phyloP scores from a whole-genome alignment of 2,113 vertebrate genomes.

The Seriola dumerili region DNA sequence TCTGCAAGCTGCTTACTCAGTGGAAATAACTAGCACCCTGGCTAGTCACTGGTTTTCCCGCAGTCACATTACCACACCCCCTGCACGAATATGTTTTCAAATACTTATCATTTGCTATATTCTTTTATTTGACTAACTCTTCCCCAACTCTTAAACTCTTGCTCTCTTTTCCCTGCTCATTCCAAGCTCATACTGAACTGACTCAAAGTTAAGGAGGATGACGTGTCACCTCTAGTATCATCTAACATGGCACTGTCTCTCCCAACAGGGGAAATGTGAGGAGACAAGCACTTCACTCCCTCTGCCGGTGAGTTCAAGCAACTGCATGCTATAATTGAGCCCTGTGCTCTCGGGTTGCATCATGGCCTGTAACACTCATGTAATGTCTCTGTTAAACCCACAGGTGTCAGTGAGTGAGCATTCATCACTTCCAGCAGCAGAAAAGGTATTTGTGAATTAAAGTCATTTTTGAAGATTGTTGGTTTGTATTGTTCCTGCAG shows the following conservation, averaged over 20 bases:
- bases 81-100: background rate
- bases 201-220: slow-evolving; percentile 37
- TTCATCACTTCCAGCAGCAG: slow-evolving; percentile 54
- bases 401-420: slow-evolving; percentile 81
- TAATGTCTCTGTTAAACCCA: slow-evolving; percentile 75
- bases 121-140: background rate
- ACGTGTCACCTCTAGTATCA: slow-evolving; percentile 23
- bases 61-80: background rate
- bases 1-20: slow-evolving; percentile 56
- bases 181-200: background rate
- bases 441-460: slow-evolving; percentile 62
- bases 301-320: slow-evolving; percentile 79
- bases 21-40: slow-evolving; percentile 29
- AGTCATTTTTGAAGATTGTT: background rate
- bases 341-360: slow-evolving; percentile 34
- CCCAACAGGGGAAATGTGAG: slow-evolving; percentile 75
- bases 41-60: background rate
- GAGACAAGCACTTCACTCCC: slow-evolving; percentile 76
- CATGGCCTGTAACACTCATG: slow-evolving; percentile 50
- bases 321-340: slow-evolving; percentile 19
- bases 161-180: background rate
- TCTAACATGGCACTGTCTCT: slow-evolving; percentile 55
- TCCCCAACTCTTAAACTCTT: background rate
- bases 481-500: background rate
- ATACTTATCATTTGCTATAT: background rate